Conservation (phyloP, 2,888 invertebrate genomes). For the Peribatodes rhomboidaria region DNA sequence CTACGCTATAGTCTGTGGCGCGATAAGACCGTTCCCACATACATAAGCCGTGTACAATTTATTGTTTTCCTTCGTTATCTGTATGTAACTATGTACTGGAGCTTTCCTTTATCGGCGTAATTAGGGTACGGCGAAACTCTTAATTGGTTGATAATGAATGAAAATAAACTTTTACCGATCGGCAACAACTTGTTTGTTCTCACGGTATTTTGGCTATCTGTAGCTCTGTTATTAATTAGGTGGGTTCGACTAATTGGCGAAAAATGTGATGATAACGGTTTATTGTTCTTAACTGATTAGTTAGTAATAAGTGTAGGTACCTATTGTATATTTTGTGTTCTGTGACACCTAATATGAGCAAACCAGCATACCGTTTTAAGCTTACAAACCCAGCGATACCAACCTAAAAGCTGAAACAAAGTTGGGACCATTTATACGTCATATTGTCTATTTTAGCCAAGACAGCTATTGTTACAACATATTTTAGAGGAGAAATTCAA, state of each 20-base stretch:
- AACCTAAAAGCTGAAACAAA: no score
- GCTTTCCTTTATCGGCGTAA: conserved; percentile 61
- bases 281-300: background rate
- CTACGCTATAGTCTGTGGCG: conserved; percentile 22
- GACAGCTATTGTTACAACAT: background rate
- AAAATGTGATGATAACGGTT: conserved; percentile 1
- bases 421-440: no score
- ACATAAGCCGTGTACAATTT: conserved; percentile 72
- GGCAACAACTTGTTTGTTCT: conserved; percentile 30
- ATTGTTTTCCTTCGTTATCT: conserved; percentile 63
- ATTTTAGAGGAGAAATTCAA: conserved; percentile 32
- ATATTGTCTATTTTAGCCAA: no score
- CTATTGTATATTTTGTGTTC: background rate
- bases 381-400: no score
- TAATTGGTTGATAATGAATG: conserved; percentile 51
- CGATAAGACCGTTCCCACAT: conserved; percentile 61
- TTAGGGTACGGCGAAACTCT: conserved; percentile 58
- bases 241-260: conserved; percentile 14
- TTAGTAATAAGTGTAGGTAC: background rate
- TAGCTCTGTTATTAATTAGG: background rate
- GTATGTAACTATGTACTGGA: conserved; percentile 51
- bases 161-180: conserved; percentile 45
- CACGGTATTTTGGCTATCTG: conserved; percentile 27
- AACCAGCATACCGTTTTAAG: no score
- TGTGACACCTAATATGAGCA: no score